Base-by-base conservation (phyloP, 2,113 vertebrate genomes). In the Strix aluco region DNA sequence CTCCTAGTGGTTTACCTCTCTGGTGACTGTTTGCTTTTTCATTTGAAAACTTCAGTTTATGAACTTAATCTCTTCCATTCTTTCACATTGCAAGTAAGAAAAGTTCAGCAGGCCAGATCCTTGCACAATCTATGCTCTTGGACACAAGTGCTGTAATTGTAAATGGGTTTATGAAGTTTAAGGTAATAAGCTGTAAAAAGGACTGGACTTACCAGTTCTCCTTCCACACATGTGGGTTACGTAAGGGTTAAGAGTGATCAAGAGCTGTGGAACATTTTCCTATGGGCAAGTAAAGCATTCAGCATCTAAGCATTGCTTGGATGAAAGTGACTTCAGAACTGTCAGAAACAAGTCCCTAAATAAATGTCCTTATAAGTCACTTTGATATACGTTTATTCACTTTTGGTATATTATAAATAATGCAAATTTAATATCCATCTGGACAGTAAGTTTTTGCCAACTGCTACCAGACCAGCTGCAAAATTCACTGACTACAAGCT, bases 371-470 rank as follows among this genome's bases (percentile, higher is more conserved):
- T 90, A 69, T 90, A 93, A 98, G 90, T 94, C 85, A 93, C 93
- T 97, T 96, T 96, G 91, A 93, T 97, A 96, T 74, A 88, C 84
- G 94, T 95, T 97, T 96, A 96, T 96, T 98, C 95, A 94, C 91
- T 97, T 97, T 84, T 96, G 90, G 96, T 97, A 81, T 95, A 96
- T 96, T 97, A 94, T 96, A 97, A 97, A 97, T 97, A 98, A 95
- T 96, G 96, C 95, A 95, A 96, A 97, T 97, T 97, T 98, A 96
- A 93, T 97, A 95, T 97, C 98, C 97, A 98, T 98, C 97, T 98
- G 98, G 97, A 97, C 91, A 85, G 86, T 67, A 79, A 57, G 40
- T 42, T 98, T 97, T 97, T 98, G 97, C 97, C 97, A 97, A 95
- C 97, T 97, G 94, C 96, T 96, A 96, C 95, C 74, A 96, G 93